Evolutionary conservation across 2,113 vertebrate genomes (phyloP), one percentile per base, ranked within the genome.

Genomic region (Pongo pygmaeus): DNA sequence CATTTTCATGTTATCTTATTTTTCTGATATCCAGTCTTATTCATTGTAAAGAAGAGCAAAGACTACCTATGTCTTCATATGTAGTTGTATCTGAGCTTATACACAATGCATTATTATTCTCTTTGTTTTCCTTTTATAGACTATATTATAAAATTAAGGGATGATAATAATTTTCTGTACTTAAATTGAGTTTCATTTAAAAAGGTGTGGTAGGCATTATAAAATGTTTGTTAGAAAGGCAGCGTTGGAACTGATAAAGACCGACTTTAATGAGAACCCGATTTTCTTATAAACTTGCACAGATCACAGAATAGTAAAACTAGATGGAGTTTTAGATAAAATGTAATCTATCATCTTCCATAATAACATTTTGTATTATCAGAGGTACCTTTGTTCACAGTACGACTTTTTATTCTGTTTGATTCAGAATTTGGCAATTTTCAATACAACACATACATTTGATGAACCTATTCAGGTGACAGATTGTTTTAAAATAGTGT

Each of bases 241-340:
- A 40, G 16, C 72, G 78, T 20, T 69, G 30, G 30, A 40, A 59
- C 38, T 84, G 61, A 87, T 27, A 78, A 96, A 17, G 18, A 16
- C n/a, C 27, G 30, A 96, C 14, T 78, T 72, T 80, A 79, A 67
- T 38, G 74, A 96, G 50, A 89, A 90, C 14, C 89, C 6, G 74
- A 32, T 85, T 96, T 93, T 79, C 78, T 90, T 64, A 94, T 25
- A 46, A 90, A 90, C 55, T 90, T 97, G 50, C 25, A 80, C 22
- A 52, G 69, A 91, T 93, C 38, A 95, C 1, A 67, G 40, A 80
- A 81, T 72, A 80, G 27, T 67, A 83, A 84, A 95, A 74, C 20
- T 38, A 77, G 46, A 59, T 57, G 50, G 46, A 96, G 52, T 77
- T 38, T 87, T 64, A 72, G 38, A 20, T 40, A 93, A 86, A 93